Evolutionary conservation across 2,113 vertebrate genomes (phyloP), one percentile per base, ranked within the genome.

Genomic region (Xiphias gladius): DNA sequence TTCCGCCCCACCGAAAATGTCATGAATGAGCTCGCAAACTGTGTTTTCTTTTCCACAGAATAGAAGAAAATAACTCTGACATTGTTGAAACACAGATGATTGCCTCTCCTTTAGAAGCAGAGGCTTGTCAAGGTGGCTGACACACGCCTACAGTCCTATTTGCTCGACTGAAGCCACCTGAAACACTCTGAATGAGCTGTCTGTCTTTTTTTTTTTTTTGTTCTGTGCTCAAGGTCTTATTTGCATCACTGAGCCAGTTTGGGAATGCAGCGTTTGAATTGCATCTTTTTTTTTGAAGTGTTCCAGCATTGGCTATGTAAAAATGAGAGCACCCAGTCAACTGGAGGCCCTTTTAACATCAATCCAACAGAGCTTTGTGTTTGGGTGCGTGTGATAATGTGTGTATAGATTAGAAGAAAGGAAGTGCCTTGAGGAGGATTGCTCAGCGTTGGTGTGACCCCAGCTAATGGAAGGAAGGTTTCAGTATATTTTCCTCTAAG

Each of bases 1-100:
- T 73, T 87, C 35, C 37, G 35, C 81, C 86, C n/a, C 13, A 46
- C 62, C 82, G 57, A 61, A 69, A 86, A 54, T 52, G 46, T 55
- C 19, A 30, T 82, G 78, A 91, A 86, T 67, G 83, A 71, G 50
- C n/a, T 65, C 1, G 11, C 20, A 14, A 58, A 73, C 46, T n/a
- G 39, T 81, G 61, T 82, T 89, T 80, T 39, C 37, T 57, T 63
- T 64, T 32, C n/a, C 17, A 35, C 20, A 52, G 50, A 73, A 48
- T 5, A 43, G 48, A 57, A 35, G 16, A 62, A 73, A 76, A 76
- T 46, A 57, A 58, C 6, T 66, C 30, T 71, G 54, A 8, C 67
- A 39, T 35, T 67, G 72, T 72, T 76, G 39, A 63, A 73, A 71
- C 4, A 52, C 76, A 77, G 52, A 35, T 72, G 26, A 84, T 88